A percentile compares a stretch with the other conserved stretches of the same genome.
Evolutionary conservation across 2,888 invertebrate species (phyloP).

Genomic region (Timema cristinae): DNA sequence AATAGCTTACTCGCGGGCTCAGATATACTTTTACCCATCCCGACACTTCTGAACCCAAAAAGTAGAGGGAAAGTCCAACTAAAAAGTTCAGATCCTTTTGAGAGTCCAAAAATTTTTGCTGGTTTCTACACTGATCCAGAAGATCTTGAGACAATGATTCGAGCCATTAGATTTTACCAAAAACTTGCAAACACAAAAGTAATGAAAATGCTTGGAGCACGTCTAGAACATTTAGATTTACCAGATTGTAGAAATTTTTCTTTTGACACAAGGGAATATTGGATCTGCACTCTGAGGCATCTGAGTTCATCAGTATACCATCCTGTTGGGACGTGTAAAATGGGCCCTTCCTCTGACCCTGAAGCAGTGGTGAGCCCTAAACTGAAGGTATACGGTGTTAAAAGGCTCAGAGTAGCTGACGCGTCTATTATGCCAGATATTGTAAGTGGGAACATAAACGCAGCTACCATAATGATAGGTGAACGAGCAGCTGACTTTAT

Average conservation of each 20-base stretch:
- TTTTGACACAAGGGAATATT: slow-evolving; percentile 75
- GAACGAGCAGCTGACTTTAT: slow-evolving; percentile 84
- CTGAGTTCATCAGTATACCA: slow-evolving; percentile 89
- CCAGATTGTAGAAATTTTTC: too few relatives aligned
- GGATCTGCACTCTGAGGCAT: slow-evolving; percentile 81
- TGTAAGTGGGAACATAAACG: slow-evolving; percentile 85
- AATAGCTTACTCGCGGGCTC: not conserved
- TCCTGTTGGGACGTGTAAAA: slow-evolving; percentile 82
- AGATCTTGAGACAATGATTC: slow-evolving; percentile 74
- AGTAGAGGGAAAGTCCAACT: slow-evolving; percentile 75
- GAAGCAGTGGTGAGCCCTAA: slow-evolving; percentile 79
- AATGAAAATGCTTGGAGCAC: slow-evolving; percentile 70
- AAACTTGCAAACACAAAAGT: slow-evolving; percentile 67
- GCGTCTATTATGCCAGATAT: slow-evolving; percentile 87
- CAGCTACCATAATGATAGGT: slow-evolving; percentile 85
- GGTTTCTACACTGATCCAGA: slow-evolving; percentile 64
- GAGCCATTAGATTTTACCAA: slow-evolving; percentile 52
- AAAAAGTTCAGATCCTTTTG: slow-evolving; percentile 75
- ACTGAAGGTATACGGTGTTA: slow-evolving; percentile 67
- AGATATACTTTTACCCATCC: slow-evolving; percentile 71
- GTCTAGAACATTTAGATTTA: slow-evolving; percentile 44
- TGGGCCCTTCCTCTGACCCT: slow-evolving; percentile 76
- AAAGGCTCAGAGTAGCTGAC: slow-evolving; percentile 76
- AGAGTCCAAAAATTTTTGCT: slow-evolving; percentile 84
- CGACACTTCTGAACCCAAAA: slow-evolving; percentile 72